phyloP scores from a whole-genome alignment of 1,140 invertebrate species.

The Caerostris darwini region DNA sequence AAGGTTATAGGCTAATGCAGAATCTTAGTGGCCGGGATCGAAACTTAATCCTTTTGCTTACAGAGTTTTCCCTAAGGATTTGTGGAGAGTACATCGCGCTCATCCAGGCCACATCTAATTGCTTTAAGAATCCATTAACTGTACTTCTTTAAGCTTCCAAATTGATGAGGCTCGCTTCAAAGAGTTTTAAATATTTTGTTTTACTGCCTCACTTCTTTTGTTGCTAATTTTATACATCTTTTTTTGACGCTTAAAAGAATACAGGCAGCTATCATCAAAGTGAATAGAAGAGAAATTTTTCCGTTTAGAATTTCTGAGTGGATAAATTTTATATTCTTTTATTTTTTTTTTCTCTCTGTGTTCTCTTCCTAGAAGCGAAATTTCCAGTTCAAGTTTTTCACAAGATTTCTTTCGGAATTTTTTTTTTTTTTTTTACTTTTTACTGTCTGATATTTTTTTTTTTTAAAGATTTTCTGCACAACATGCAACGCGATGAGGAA shows the following conservation, averaged over 20 bases:
- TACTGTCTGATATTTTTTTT: background rate
- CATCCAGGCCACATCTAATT: constrained; percentile 35
- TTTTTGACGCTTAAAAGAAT: constrained; percentile 32
- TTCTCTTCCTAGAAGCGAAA: background rate
- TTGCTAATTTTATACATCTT: background rate
- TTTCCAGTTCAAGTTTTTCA: constrained; percentile 3
- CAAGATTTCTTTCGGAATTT: background rate
- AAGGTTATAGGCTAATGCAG: constrained; percentile 24
- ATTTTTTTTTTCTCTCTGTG: background rate
- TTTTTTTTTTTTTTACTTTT: background rate
- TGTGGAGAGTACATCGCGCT: background rate
- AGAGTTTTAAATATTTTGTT: constrained; percentile 46
- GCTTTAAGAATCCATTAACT: constrained; percentile 65
- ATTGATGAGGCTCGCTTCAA: constrained; percentile 54
- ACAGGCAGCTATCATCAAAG: constrained; percentile 6
- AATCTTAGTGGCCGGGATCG: constrained; percentile 12
- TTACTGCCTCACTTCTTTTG: constrained; percentile 38
- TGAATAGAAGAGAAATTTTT: constrained; percentile 21
- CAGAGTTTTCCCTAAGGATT: constrained; percentile 5
- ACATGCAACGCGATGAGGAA: background rate
- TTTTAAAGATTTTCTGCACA: background rate
- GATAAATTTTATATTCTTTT: constrained; percentile 31
- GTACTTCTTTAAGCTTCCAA: constrained; percentile 45
- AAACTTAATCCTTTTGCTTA: constrained; percentile 61
- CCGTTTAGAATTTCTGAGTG: constrained; percentile 35